These are phyloP conservation scores for Pseudococcus longispinus DNA, from an alignment of 2,888 invertebrate genomes.

Conservation along the genomic window DNA sequence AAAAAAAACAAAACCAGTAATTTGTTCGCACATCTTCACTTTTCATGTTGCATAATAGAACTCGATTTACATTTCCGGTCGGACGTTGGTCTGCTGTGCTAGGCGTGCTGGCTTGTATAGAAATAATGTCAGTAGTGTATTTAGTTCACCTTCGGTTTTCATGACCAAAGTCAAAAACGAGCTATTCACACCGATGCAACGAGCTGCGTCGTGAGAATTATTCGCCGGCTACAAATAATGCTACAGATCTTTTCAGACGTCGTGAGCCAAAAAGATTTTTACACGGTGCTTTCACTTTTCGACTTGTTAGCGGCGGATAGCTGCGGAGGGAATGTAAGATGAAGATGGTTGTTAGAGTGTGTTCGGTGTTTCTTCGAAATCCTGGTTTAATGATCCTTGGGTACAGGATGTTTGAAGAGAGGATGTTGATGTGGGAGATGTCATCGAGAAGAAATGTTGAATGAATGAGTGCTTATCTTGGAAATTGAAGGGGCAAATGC, in stretches of 20 bases:
- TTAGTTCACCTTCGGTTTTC: constrained; percentile 37
- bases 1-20: background rate
- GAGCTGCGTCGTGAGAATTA: constrained; percentile 1
- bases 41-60: constrained; percentile 16
- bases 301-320: background rate
- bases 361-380: too few species aligned
- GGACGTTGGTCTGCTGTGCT: background rate
- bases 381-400: too few species aligned
- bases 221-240: background rate
- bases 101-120: background rate
- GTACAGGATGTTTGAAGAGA: too few species aligned
- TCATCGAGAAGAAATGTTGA: too few species aligned
- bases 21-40: background rate
- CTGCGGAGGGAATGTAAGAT: background rate
- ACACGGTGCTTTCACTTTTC: constrained; percentile 36
- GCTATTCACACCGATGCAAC: constrained; percentile 24
- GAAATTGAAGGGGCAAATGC: too few species aligned
- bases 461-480: too few species aligned
- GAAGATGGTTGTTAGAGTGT: background rate
- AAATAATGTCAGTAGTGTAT: constrained; percentile 42
- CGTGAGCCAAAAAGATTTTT: constrained; percentile 9
- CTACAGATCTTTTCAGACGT: background rate
- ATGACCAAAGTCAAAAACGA: constrained; percentile 21
- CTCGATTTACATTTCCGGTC: constrained; percentile 39
- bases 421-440: too few species aligned